Evolutionary conservation across 2,113 vertebrate genomes (phyloP).

Genomic region (Turdus rufiventris): DNA sequence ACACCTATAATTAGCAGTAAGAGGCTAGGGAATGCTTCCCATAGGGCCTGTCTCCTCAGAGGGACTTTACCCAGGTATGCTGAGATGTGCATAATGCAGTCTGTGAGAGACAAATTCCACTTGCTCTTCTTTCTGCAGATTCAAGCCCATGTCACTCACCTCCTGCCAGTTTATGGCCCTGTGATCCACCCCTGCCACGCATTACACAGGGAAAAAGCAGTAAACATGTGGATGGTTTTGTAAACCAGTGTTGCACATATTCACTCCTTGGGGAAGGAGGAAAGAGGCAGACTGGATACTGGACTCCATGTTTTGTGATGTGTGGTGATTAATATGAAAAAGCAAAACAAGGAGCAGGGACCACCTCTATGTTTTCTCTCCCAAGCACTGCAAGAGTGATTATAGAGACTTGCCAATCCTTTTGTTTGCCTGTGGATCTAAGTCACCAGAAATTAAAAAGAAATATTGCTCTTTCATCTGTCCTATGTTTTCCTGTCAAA

Average conservation of each 20-base stretch:
- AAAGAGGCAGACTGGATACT: not conserved
- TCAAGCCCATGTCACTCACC: not conserved
- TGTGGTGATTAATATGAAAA: not conserved
- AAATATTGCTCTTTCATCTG: not conserved
- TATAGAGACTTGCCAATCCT: not conserved
- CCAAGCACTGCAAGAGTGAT: not conserved
- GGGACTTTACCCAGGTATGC: not conserved
- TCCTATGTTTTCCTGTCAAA: not conserved
- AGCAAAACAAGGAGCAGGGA: not conserved
- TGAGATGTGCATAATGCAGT: not conserved
- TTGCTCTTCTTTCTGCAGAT: not conserved
- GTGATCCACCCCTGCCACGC: not conserved
- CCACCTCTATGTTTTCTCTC: not conserved
- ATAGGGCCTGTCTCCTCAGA: not conserved
- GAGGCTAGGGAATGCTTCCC: not conserved
- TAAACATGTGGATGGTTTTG: not conserved
- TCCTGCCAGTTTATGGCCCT: not conserved
- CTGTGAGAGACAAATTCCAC: not conserved
- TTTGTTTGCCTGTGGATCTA: not conserved
- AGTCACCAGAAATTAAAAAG: not conserved
- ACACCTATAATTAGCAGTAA: not conserved
- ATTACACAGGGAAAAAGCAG: not conserved
- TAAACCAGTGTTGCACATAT: not conserved
- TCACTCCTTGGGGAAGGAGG: not conserved
- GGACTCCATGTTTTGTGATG: not conserved